Evolutionary conservation across 2,797 vertebrate genomes (phyloP), one percentile per base, ranked within the genome.

Genomic region (Acridotheres tristis): DNA sequence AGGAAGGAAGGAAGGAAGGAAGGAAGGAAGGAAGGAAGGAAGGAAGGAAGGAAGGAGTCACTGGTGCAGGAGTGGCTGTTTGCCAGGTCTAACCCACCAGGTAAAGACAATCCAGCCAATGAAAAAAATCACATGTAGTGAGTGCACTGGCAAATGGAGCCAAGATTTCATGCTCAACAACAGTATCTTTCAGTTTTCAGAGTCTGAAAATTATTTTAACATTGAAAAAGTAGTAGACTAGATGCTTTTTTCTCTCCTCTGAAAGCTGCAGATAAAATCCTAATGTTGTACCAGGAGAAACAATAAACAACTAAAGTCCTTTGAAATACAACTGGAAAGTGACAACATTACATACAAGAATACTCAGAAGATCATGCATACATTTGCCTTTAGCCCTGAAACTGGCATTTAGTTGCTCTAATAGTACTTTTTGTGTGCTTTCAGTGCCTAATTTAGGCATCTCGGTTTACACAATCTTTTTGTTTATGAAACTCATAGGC

Each of bases 21-120:
- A 34, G 34, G 34, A 34, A 34, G 34, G 34, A 34, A 34, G 34
- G 34, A 34, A 34, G 34, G 34, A 34, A 34, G 8, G 16, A 63
- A 69, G 19, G 2, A 47, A 69, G 19, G 2, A 47, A 57, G 25
- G 1, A 47, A 10, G 1, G 50, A 55, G 21, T 1, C 3, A 7
- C 30, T 54, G 26, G 30, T 30, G 17, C 30, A 45, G 77, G 5
- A 3, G 19, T 62, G 61, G 4, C 22, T 63, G 4, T 58, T 84
- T 53, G 27, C 17, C n/a, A 66, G 15, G 45, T 74, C 17, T 47
- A 23, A 74, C 18, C 14, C 50, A 53, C 7, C 15, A 67, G 30
- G 32, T 67, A 36, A 11, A 19, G 11, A 54, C 20, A 68, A 34
- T 8, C 11, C 32, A 66, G 23, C 20, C 42, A 62, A 32, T 42